phyloP scores from a whole-genome alignment of 2,888 invertebrate genomes.

The Malacosoma neustria region DNA sequence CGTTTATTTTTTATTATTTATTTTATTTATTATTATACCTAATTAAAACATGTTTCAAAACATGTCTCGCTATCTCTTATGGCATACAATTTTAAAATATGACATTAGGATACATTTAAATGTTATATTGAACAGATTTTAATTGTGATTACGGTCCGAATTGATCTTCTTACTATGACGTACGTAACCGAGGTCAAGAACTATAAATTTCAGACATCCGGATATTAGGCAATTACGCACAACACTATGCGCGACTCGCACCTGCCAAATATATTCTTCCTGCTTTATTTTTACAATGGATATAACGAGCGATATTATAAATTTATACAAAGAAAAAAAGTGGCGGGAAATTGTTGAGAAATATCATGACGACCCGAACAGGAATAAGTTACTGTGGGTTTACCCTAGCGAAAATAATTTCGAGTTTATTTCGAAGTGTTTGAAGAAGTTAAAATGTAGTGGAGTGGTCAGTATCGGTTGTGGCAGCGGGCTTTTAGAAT shows the following conservation, averaged over 20 bases:
- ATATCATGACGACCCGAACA: constrained; percentile 64
- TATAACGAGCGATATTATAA: constrained; percentile 45
- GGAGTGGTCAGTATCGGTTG: constrained; percentile 83
- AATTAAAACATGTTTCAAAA: too few species aligned
- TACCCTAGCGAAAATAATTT: constrained; percentile 81
- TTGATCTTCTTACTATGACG: constrained; percentile 10
- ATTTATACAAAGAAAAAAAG: constrained; percentile 47
- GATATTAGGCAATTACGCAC: constrained; percentile 27
- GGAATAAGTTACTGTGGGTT: constrained; percentile 80
- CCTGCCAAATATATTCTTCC: neutral
- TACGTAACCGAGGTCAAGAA: neutral
- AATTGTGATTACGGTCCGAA: too few species aligned
- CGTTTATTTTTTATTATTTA: too few species aligned
- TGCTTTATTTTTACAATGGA: constrained; percentile 27
- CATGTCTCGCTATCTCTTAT: too few species aligned
- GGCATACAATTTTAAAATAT: too few species aligned
- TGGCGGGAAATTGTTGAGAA: constrained; percentile 62
- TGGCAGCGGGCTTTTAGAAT: constrained; percentile 88
- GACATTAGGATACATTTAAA: too few species aligned
- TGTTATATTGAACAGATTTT: too few species aligned
- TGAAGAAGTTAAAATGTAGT: constrained; percentile 53
- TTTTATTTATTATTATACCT: too few species aligned
- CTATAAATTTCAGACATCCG: too few species aligned
- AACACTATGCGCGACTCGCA: constrained; percentile 3
- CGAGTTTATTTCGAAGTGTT: constrained; percentile 62